Base-by-base conservation (phyloP, 2,797 vertebrate species). In the Pelochelys cantorii region DNA sequence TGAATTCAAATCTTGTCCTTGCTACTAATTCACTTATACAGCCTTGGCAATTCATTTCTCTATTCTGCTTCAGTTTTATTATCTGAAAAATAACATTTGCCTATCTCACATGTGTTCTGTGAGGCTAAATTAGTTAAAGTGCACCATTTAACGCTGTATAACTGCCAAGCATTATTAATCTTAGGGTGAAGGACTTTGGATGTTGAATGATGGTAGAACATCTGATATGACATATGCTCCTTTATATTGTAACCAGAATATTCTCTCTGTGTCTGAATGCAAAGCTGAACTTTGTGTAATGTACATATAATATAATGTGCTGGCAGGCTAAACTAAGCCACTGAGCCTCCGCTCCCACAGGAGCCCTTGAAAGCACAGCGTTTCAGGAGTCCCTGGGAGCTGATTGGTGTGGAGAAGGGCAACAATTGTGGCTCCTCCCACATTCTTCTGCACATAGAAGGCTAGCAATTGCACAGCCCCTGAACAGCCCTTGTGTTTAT, bases 361-460 rank as follows among this genome's bases (percentile, higher is more conserved):
- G 48, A 71, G 31, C 22, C 82, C 34, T 22, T 71, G 10, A 37
- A 71, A 37, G 68, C 68, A 22, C 18, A 11, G n/a, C 11, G 22
- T 37, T 34, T 34, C 65, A 23, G 34, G 68, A 37, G 34, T 71
- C n/a, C 68, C 53, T 83, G 14, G 78, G 80, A n/a, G 9, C 1
- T 85, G 14, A 2, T 29, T 62, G 57, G 34, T 57, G 65, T 83
- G 74, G 56, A n/a, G 53, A 80, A 83, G 48, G 79, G 34, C 55
- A 52, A 65, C 74, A 15, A 0, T 12, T 18, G 2, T 0, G 77
- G 17, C 52, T 1, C 0, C 54, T 3, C 27, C 52, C 6, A 0
- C 52, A 54, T 48, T 20, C 34, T 71, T 71, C 68, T 71, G 34
- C 31, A 22, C 29, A 2, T 20, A 52, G 27, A 83, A 90, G 25